These are phyloP conservation scores for Lycophotia porphyrea DNA, from an alignment of 2,888 invertebrate genomes.

Conservation along the genomic window DNA sequence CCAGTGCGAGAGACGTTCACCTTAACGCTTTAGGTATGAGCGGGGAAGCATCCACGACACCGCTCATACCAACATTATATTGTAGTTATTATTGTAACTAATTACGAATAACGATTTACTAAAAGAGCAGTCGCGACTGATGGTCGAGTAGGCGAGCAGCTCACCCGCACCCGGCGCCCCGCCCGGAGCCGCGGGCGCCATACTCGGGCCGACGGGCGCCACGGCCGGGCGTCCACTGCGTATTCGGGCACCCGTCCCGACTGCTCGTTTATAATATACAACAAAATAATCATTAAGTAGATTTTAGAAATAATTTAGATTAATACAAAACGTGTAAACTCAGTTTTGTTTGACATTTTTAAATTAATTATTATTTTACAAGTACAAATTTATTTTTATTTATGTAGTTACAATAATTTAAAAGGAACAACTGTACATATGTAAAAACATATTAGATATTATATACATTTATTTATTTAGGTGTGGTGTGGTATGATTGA, in stretches of 20 bases:
- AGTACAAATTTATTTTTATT: constrained; percentile 88
- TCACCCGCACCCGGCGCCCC: background rate
- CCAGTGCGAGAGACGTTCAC: constrained; percentile 85
- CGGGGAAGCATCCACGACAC: constrained; percentile 89
- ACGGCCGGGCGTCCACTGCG: constrained; percentile 33
- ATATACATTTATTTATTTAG: constrained; percentile 89
- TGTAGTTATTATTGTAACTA: constrained; percentile 88
- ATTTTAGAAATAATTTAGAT: constrained; percentile 83
- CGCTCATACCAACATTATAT: constrained; percentile 90
- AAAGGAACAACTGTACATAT: constrained; percentile 87
- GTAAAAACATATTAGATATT: constrained; percentile 88
- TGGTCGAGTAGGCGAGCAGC: constrained; percentile 58
- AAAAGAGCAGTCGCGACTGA: constrained; percentile 76
- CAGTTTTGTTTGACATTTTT: constrained; percentile 81
- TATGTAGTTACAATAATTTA: constrained; percentile 86
- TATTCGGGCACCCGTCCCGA: constrained; percentile 72
- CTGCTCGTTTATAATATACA: constrained; percentile 81
- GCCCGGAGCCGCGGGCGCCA: background rate
- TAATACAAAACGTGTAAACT: constrained; percentile 79
- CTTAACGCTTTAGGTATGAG: constrained; percentile 90
- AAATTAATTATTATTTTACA: constrained; percentile 80
- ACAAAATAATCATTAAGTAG: constrained; percentile 89
- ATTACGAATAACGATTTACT: constrained; percentile 85
- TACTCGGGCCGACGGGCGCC: constrained; percentile 14
- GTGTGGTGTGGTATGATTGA: constrained; percentile 83